Evolutionary conservation across 35 echinoderm and acorn worm genomes (phyloP).

Genomic region (Hemicentrotus pulcherrimus): DNA sequence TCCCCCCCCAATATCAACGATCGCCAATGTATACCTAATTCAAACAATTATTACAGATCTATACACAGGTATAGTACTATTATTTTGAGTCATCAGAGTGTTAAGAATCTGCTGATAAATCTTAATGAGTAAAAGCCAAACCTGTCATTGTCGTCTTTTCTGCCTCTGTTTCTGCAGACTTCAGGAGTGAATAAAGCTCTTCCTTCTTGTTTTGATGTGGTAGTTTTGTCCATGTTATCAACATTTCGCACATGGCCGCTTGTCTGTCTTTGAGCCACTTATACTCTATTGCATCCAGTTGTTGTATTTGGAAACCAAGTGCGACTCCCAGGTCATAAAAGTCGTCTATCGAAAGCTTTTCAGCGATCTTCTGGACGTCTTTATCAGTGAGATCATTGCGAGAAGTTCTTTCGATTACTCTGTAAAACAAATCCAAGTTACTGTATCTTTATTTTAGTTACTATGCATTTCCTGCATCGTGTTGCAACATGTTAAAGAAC

Average conservation of each 20-base stretch:
- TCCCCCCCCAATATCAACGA: no score
- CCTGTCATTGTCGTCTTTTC: no score
- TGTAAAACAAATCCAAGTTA: not conserved
- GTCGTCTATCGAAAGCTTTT: not conserved
- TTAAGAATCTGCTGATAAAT: no score
- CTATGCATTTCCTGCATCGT: no score
- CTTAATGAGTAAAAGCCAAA: no score
- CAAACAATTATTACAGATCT: no score
- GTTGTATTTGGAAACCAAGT: not conserved
- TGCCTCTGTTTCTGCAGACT: not conserved
- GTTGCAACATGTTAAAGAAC: no score
- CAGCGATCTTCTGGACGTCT: not conserved
- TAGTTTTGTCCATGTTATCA: not conserved
- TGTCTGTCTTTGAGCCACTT: not conserved
- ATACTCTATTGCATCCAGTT: not conserved
- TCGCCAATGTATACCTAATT: no score
- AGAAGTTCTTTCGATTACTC: not conserved
- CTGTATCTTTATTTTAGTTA: no score
- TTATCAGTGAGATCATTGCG: not conserved
- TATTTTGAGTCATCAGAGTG: no score
- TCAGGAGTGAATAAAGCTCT: not conserved
- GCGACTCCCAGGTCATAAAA: not conserved
- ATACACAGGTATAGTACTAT: no score
- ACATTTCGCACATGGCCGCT: not conserved
- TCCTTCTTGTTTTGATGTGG: not conserved